Base-by-base conservation (phyloP, 2,888 invertebrate species). In the Brachynemurus nebulosus region DNA sequence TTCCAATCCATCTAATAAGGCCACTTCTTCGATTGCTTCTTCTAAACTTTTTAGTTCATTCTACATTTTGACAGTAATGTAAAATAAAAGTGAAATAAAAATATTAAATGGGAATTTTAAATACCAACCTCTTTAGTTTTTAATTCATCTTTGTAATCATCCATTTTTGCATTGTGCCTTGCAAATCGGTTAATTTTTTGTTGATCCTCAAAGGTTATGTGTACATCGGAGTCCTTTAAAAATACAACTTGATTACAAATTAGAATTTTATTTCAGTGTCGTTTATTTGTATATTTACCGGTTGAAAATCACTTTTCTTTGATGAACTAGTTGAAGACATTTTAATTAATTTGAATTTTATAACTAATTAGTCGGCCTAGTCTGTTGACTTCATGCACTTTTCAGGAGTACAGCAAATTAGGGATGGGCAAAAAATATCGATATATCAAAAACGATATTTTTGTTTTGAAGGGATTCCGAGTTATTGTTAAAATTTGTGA, bases 171-270 rank as follows among this genome's bases (percentile, higher is more conserved):
- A 69, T 96, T 95, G 50, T 86, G 76, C 48, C 90, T 76, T 1
- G 97, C 97, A 67, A 97, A 97, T 62, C 81, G 83, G 65, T 98
- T 98, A 50, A 98, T 97, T 68, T 90, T 91, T 59, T 90, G 88
- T 66, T 98, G 97, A 68, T 98, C 97, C 63, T 93, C 95, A 59
- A 76, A 89, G 0, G 91, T 89, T 54, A 97, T 93, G 62, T 93
- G 86, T 47, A 92, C 86, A 69, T 93, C 93, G 40, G 81, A 80
- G 58, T 91, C 88, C 80, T 83, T 55, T 50, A 64, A 60, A 45
- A 47, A 40, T 16, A 45, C 23, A 47, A 35, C 38, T 25, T 43
- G 42, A 27, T 4, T 25, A 40, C 37, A 43, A 40, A 34, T 44
- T 25, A 20, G 25, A 17, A 38, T 20, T 20, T 38, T 23, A 11